phyloP scores from a whole-genome alignment of 2,888 invertebrate genomes.

The Nomada ferruginata region DNA sequence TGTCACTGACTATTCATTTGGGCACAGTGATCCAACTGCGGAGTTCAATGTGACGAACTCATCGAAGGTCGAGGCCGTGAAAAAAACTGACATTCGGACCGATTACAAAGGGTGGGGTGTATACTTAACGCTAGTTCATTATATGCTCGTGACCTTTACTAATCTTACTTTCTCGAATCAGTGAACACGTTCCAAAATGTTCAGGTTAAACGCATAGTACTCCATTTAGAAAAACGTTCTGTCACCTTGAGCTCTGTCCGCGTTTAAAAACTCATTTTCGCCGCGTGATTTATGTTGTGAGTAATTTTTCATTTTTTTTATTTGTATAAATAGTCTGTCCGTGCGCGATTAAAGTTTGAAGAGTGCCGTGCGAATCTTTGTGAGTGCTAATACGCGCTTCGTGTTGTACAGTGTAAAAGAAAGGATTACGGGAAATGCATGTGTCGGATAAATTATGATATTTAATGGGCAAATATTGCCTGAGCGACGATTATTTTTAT shows the following conservation, averaged over 20 bases:
- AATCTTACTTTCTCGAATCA: background rate
- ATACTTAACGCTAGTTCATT: background rate
- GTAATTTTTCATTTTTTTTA: background rate
- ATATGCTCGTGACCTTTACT: background rate
- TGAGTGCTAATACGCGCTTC: too few species aligned
- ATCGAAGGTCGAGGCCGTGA: slow-evolving; percentile 4
- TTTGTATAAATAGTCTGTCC: too few species aligned
- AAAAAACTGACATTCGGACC: background rate
- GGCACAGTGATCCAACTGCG: background rate
- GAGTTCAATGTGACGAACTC: background rate
- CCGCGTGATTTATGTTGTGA: background rate
- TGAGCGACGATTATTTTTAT: too few species aligned
- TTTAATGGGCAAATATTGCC: too few species aligned
- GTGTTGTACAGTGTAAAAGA: too few species aligned
- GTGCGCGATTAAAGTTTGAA: too few species aligned
- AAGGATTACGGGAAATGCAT: too few species aligned
- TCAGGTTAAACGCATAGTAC: background rate
- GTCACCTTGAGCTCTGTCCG: background rate
- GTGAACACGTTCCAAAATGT: background rate
- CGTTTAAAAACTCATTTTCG: background rate
- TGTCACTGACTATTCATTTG: background rate
- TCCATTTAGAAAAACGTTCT: background rate
- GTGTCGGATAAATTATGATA: too few species aligned
- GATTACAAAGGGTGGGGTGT: background rate
- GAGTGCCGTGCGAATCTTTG: too few species aligned